Percentiles rank a stretch among this genome's conserved stretches.
phyloP scores from a whole-genome alignment of 2,113 vertebrate species.

The Istiophorus platypterus region DNA sequence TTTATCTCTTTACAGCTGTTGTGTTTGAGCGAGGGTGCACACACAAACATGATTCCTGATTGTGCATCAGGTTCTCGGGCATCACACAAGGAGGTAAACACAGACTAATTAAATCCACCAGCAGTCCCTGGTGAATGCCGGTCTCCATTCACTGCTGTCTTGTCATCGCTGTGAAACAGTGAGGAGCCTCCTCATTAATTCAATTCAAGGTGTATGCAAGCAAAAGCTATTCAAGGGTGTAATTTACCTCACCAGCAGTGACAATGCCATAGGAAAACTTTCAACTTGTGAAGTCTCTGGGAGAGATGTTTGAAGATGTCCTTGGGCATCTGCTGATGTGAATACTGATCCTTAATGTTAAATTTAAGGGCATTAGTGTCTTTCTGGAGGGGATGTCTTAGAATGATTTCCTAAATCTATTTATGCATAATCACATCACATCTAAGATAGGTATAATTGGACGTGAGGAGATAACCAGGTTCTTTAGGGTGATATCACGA shows the following conservation, averaged over 20 bases:
- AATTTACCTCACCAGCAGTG: constrained; percentile 33
- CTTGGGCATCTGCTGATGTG: constrained; percentile 46
- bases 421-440: constrained; percentile 37
- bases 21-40: constrained; percentile 4
- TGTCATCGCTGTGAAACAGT: constrained; percentile 57
- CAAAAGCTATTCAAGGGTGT: constrained; percentile 22
- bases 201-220: constrained; percentile 54
- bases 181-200: constrained; percentile 70
- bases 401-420: constrained; percentile 44
- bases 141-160: constrained; percentile 62
- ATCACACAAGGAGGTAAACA: constrained; percentile 69
- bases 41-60: constrained; percentile 26
- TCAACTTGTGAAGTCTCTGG: constrained; percentile 30
- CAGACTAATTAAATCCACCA: constrained; percentile 79
- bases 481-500: constrained; percentile 64
- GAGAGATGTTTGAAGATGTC: constrained; percentile 47
- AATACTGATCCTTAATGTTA: constrained; percentile 25
- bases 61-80: constrained; percentile 50
- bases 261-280: constrained; percentile 15
- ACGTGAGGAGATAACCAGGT: constrained; percentile 57
- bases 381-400: constrained; percentile 1
- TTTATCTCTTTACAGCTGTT: constrained; percentile 55
- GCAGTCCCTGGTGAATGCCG: constrained; percentile 56
- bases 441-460: constrained; percentile 60
- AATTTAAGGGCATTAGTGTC: constrained; percentile 39